These are phyloP conservation scores for Adelognathus sp. DNA, from an alignment of 2,888 invertebrate genomes.

Conservation along the genomic window DNA sequence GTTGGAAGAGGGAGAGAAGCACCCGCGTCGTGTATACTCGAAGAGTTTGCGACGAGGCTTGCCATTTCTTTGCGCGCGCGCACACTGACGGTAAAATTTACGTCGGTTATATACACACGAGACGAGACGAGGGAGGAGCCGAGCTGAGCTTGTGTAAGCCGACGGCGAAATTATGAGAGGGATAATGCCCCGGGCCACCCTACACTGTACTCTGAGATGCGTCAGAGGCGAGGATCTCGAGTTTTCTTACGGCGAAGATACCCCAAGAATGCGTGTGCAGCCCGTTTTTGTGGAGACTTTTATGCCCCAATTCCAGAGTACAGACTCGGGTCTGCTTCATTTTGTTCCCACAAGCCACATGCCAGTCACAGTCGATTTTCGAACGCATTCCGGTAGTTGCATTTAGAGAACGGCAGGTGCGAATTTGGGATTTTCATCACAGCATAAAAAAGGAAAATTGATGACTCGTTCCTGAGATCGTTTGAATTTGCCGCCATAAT, in stretches of 20 bases:
- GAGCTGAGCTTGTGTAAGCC: slow-evolving; percentile 74
- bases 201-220: slow-evolving; percentile 1
- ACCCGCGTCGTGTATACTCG: background rate
- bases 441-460: background rate
- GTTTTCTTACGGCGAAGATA: slow-evolving; percentile 7
- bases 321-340: background rate
- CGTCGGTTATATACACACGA: slow-evolving; percentile 44
- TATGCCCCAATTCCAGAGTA: slow-evolving; percentile 23
- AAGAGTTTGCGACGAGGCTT: background rate
- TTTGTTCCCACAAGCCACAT: background rate
- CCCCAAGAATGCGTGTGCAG: slow-evolving; percentile 33
- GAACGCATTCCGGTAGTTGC: slow-evolving; percentile 34
- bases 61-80: background rate
- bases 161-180: slow-evolving; percentile 74
- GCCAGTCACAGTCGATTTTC: slow-evolving; percentile 23
- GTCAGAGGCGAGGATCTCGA: slow-evolving; percentile 15
- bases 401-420: slow-evolving; percentile 16
- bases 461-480: background rate
- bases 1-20: background rate
- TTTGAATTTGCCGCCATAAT: background rate
- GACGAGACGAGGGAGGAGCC: slow-evolving; percentile 42
- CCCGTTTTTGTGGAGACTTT: slow-evolving; percentile 42
- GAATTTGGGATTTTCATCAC: slow-evolving; percentile 1
- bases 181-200: slow-evolving; percentile 66
- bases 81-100: slow-evolving; percentile 34